A percentile compares a stretch with the other conserved stretches of the same genome.
phyloP scores from a whole-genome alignment of 1,140 invertebrate species.

The Ylistrum balloti region DNA sequence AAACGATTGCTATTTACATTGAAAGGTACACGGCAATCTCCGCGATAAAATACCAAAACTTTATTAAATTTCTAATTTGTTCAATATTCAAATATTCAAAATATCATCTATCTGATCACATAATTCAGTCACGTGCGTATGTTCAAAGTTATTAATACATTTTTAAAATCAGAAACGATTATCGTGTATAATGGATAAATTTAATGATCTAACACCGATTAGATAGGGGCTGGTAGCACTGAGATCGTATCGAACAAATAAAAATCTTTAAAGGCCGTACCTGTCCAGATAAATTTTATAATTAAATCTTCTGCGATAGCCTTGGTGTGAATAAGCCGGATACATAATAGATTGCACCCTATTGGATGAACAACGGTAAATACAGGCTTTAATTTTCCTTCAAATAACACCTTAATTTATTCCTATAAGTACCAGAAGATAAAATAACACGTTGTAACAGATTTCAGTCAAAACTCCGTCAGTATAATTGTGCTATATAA shows the following conservation, averaged over 20 bases:
- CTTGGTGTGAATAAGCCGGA: not conserved
- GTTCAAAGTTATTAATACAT: not conserved
- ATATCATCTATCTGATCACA: not conserved
- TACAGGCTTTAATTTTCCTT: not conserved
- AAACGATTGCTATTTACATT: not conserved
- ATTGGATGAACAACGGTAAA: not conserved
- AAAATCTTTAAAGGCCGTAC: constrained; percentile 11
- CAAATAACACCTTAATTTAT: not conserved
- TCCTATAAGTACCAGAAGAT: not conserved
- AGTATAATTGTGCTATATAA: not conserved
- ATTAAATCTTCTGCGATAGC: not conserved
- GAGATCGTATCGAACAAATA: constrained; percentile 34
- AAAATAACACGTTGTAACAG: constrained; percentile 2
- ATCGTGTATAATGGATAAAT: not conserved
- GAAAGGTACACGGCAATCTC: not conserved
- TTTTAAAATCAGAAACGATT: not conserved
- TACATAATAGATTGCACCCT: not conserved
- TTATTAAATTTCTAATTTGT: not conserved
- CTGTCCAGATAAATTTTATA: not conserved
- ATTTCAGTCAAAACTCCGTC: not conserved
- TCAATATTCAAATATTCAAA: not conserved
- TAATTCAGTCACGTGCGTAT: not conserved
- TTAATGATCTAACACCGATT: constrained; percentile 21
- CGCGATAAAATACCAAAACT: not conserved
- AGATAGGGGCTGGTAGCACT: not conserved